Percentiles rank a stretch among this genome's conserved stretches.
Evolutionary conservation across 2,888 invertebrate genomes (phyloP).

Genomic region (Oithona nana): DNA sequence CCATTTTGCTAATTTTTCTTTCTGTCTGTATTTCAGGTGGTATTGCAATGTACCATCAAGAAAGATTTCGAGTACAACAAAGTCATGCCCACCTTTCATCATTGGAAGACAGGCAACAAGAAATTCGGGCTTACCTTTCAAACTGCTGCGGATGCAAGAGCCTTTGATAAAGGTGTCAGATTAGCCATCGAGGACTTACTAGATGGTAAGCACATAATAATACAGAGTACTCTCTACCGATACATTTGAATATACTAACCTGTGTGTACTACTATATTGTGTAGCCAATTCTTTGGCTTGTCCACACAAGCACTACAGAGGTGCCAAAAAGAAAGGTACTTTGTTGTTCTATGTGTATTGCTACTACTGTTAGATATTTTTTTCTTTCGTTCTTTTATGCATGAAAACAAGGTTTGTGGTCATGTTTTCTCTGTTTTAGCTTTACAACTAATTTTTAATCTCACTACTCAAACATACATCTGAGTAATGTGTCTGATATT

Average conservation of each 20-base stretch:
- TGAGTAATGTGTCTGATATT: too few species aligned
- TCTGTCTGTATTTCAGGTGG: constrained; percentile 25
- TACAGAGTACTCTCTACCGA: background rate
- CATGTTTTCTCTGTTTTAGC: too few species aligned
- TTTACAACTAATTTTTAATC: too few species aligned
- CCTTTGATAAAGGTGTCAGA: constrained; percentile 77
- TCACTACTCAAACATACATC: too few species aligned
- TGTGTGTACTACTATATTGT: background rate
- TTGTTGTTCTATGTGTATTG: too few species aligned
- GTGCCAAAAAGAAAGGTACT: background rate
- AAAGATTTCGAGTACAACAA: constrained; percentile 86
- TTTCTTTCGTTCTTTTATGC: too few species aligned
- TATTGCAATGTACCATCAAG: constrained; percentile 80
- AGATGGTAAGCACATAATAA: constrained; percentile 47
- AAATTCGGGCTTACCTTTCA: constrained; percentile 89
- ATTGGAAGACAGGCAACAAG: constrained; percentile 89
- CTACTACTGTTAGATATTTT: too few species aligned
- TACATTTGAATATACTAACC: background rate
- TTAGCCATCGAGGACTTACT: constrained; percentile 71
- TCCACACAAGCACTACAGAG: constrained; percentile 12
- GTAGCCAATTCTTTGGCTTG: constrained; percentile 13
- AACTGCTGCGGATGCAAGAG: constrained; percentile 75
- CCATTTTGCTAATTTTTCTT: background rate
- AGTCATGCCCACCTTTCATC: constrained; percentile 95
- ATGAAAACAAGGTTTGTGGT: too few species aligned